A percentile compares a stretch with the other conserved stretches of the same genome.
Conservation (phyloP, 64 coral and sea anemone genomes). For the Pocillopora verrucosa region DNA sequence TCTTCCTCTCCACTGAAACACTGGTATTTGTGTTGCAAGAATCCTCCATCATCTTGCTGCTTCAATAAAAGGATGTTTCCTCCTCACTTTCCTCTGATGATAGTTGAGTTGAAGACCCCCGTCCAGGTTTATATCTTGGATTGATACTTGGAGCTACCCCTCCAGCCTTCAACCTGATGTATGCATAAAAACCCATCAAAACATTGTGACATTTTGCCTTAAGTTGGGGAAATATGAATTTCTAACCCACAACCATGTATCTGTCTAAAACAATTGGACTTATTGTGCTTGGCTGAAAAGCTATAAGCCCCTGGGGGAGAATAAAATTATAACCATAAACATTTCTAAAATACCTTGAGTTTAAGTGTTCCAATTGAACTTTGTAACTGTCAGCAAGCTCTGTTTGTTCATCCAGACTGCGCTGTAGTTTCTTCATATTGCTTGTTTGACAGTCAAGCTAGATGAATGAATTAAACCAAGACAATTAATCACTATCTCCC, state of each 20-base stretch:
- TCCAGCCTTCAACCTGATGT: constrained; percentile 46
- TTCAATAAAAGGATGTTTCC: constrained; percentile 14
- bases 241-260: no score
- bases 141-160: neutral
- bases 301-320: no score
- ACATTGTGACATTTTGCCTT: neutral
- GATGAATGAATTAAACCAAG: neutral
- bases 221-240: no score
- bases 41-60: neutral
- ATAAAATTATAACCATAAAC: no score
- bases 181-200: neutral
- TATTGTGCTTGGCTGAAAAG: no score
- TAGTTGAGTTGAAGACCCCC: constrained; percentile 17
- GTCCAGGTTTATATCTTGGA: constrained; percentile 17
- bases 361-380: constrained; percentile 94
- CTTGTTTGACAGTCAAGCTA: constrained; percentile 85
- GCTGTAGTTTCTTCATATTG: constrained; percentile 68
- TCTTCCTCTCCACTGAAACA: neutral
- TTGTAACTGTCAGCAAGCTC: constrained; percentile 72
- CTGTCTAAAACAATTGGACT: no score
- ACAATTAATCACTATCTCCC: neutral
- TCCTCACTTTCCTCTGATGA: constrained; percentile 54
- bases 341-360: constrained; percentile 70
- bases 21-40: neutral
- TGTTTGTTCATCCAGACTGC: constrained; percentile 83